phyloP scores from a whole-genome alignment of 1,140 invertebrate species.

The Marisa cornuarietis region DNA sequence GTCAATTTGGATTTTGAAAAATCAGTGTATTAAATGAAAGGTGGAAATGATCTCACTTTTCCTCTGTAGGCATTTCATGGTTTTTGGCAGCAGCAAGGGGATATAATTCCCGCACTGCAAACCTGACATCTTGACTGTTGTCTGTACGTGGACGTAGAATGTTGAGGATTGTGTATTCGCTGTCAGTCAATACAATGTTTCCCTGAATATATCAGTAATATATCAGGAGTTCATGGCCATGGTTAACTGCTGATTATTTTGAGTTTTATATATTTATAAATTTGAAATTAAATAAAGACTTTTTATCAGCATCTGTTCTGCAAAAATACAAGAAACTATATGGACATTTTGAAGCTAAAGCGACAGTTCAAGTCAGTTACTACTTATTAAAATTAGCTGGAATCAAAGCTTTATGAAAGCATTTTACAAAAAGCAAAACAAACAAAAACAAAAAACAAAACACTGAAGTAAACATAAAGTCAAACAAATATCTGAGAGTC shows the following conservation, averaged over 20 bases:
- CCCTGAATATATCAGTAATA: slow-evolving; percentile 69
- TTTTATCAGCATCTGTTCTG: too few relatives aligned
- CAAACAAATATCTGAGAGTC: neutral
- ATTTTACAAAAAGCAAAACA: slow-evolving; percentile 1
- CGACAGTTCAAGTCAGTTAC: too few relatives aligned
- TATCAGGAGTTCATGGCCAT: too few relatives aligned
- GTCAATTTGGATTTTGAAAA: too few relatives aligned
- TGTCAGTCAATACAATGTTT: slow-evolving; percentile 95
- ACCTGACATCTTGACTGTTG: slow-evolving; percentile 86
- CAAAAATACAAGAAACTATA: too few relatives aligned
- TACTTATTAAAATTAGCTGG: too few relatives aligned
- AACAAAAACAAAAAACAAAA: slow-evolving; percentile 1
- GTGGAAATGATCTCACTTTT: slow-evolving; percentile 40
- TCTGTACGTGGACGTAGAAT: slow-evolving; percentile 92
- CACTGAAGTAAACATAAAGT: neutral
- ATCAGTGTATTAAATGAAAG: too few relatives aligned
- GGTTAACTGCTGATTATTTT: too few relatives aligned
- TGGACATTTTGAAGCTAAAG: too few relatives aligned
- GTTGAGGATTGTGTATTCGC: slow-evolving; percentile 90
- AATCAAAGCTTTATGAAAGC: neutral
- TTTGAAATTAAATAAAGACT: too few relatives aligned
- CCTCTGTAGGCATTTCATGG: slow-evolving; percentile 57
- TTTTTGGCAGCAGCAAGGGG: slow-evolving; percentile 80
- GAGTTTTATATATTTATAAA: too few relatives aligned
- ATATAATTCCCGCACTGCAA: slow-evolving; percentile 92